A percentile compares a stretch with the other conserved stretches of the same genome.
Conservation (phyloP, 2,888 invertebrate genomes). For the Brachynemurus nebulosus region DNA sequence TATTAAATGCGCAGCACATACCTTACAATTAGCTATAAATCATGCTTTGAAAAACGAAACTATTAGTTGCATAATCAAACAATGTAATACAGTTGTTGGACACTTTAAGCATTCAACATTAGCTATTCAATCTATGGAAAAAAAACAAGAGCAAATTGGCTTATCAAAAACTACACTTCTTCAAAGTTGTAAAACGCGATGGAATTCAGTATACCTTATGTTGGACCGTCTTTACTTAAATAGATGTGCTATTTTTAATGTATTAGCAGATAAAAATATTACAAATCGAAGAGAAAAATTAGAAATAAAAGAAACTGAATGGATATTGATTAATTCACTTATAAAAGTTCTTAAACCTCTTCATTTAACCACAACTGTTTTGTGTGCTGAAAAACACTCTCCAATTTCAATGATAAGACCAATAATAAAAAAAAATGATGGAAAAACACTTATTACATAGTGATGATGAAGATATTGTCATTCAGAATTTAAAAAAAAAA, state of each 20-base stretch:
- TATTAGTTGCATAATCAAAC: background rate
- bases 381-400: background rate
- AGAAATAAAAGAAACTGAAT: background rate
- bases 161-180: background rate
- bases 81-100: background rate
- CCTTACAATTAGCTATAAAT: background rate
- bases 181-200: background rate
- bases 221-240: background rate
- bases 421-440: background rate
- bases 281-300: background rate
- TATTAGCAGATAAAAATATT: background rate
- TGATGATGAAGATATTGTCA: background rate
- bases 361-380: background rate
- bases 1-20: background rate
- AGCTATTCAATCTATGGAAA: background rate
- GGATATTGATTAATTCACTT: background rate
- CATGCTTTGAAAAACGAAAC: background rate
- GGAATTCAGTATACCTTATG: background rate
- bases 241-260: slow-evolving; percentile 1
- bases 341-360: background rate
- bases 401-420: background rate
- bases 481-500: background rate
- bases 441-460: background rate
- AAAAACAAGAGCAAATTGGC: background rate
- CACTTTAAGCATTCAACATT: background rate